Base-by-base conservation (phyloP, 2,797 vertebrate species). In the Sebastes trivittatus region DNA sequence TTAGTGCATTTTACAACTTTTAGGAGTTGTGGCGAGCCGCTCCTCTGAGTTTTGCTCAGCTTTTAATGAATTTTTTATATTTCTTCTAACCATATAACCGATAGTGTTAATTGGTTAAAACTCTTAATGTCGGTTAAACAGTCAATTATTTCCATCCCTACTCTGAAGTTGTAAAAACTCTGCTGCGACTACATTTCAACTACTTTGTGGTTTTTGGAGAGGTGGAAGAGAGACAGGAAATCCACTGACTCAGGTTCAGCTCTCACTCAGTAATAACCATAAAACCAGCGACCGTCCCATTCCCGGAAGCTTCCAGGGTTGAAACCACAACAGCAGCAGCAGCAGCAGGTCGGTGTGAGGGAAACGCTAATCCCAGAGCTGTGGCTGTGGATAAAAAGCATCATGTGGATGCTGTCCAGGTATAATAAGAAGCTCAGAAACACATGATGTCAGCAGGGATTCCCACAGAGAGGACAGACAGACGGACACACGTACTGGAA, bases 361-460 rank as follows among this genome's bases (percentile, higher is more conserved):
- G 52, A 65, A 62, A 46, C 8, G 22, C 78, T 72, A 76, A 78
- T 72, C 77, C 46, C 30, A 46, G 73, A 82, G 22, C 80, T 55
- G 71, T 1, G 62, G 63, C 27, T 36, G 72, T 1, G 49, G 49
- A 46, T 69, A 22, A 77, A 83, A 69, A 42, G 72, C 63, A 46
- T 78, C 61, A 14, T 14, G 46, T 25, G 27, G 75, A 56, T 4
- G 64, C 54, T 62, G 58, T 34, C 29, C 73, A 67, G 56, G 72
- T 64, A 63, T 20, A 16, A 78, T 54, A 78, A 75, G 49, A 30
- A 20, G 18, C 61, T 71, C 42, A 72, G 62, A 80, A 80, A 71
- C 58, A 29, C 36, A 2, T 70, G 69, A 72, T 74, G 82, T 85
- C 85, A 82, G 87, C 87, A 75, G 81, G 81, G 85, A 80, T 58